These are phyloP conservation scores for Mimas tiliae DNA, from an alignment of 2,888 invertebrate genomes.

Conservation along the genomic window DNA sequence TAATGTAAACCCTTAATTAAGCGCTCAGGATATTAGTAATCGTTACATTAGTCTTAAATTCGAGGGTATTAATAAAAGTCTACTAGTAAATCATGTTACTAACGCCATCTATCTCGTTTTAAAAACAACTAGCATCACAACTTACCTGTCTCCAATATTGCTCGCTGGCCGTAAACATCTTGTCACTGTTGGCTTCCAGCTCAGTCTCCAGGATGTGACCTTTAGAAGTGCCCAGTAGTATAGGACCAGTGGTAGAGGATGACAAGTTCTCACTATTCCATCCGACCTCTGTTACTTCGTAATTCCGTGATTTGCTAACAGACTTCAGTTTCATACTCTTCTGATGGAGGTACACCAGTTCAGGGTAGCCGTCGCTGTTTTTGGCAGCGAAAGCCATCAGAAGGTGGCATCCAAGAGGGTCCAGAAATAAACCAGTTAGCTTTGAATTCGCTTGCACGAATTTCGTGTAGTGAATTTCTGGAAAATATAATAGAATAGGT, in stretches of 20 bases:
- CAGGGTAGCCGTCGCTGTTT: constrained; percentile 85
- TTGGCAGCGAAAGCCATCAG: constrained; percentile 89
- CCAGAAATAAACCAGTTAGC: constrained; percentile 89
- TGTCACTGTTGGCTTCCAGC: constrained; percentile 91
- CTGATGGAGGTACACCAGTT: constrained; percentile 92
- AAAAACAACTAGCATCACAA: constrained; percentile 26
- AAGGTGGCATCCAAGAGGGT: constrained; percentile 94
- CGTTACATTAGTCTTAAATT: too few species aligned
- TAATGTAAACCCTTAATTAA: too few species aligned
- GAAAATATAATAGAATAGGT: constrained; percentile 59
- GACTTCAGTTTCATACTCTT: constrained; percentile 90
- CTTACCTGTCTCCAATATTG: constrained; percentile 94
- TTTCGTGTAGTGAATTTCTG: constrained; percentile 90
- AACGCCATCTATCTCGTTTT: background rate
- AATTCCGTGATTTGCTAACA: constrained; percentile 87
- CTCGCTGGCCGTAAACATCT: constrained; percentile 90
- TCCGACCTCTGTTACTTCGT: constrained; percentile 95
- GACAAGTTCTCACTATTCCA: constrained; percentile 92
- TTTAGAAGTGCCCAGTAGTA: constrained; percentile 94
- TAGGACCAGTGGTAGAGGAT: constrained; percentile 90
- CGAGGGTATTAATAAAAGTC: too few species aligned
- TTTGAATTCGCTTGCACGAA: constrained; percentile 85
- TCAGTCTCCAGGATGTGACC: constrained; percentile 97
- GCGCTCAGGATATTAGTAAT: too few species aligned
- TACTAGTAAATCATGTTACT: background rate